Evolutionary conservation across 2,888 invertebrate genomes (phyloP), one percentile per base, ranked within the genome.

Genomic region (Belgica antarctica): DNA sequence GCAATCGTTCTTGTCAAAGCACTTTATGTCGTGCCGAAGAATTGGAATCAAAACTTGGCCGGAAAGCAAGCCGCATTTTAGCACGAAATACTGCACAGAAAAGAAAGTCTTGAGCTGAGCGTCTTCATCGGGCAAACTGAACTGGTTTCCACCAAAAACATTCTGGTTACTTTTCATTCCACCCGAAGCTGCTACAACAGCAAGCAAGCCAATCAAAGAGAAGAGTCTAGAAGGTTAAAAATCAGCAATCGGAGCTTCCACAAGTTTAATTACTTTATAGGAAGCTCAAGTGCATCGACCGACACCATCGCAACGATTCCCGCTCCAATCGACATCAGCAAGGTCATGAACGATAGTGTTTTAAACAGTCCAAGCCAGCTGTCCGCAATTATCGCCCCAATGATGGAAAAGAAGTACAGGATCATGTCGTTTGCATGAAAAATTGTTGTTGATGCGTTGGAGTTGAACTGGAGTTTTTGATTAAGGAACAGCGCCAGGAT

Each of bases 101-200:
- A 86, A 86, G 76, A 84, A 87, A 25, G 80, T 76, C n/a, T 80
- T 77, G 25, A 84, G 78, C 74, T 83, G 80, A 71, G 76, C 75
- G 71, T 81, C 80, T 77, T 84, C 80, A 62, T 78, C 75, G n/a
- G 78, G 78, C 7, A 78, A 72, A 1, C 75, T 73, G 73, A 85
- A 84, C 76, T 85, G 86, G 76, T 87, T 86, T 10, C 85, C 86
- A 8, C 86, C 86, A 76, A 86, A 86, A 1, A 86, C 83, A 7
- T 83, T 79, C 24, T 86, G 85, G 75, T 85, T 86, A 1, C 86
- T 85, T 74, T 86, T 86, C 73, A 86, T 86, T 3, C 85, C 85
- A 25, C 86, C 86, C 1, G 85, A 85, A 1, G 85, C 85, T 36
- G 84, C 71, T 1, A 83, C 83, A 70, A 86, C 84, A 68, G 85